These are phyloP conservation scores for Psettodes erumei DNA, from an alignment of 2,113 vertebrate species.

Conservation along the genomic window DNA sequence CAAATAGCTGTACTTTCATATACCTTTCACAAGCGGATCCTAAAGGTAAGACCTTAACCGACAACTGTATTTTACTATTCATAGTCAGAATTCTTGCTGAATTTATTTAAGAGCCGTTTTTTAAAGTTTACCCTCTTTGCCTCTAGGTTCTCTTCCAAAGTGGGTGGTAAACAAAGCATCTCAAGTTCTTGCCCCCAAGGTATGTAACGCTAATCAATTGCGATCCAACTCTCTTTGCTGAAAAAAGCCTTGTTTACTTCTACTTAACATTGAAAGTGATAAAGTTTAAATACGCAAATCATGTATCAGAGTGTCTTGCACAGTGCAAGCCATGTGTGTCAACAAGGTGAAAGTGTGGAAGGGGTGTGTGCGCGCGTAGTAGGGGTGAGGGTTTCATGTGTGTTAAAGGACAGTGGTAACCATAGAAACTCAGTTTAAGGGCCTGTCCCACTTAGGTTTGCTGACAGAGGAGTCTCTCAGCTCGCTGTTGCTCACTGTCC, in stretches of 20 bases:
- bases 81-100: neutral
- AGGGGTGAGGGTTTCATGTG: constrained; percentile 50
- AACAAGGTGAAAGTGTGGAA: constrained; percentile 6
- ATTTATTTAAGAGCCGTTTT: neutral
- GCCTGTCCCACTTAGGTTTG: constrained; percentile 45
- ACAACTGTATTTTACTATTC: neutral
- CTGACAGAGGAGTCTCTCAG: constrained; percentile 62
- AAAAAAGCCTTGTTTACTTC: constrained; percentile 13
- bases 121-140: neutral
- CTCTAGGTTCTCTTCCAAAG: constrained; percentile 85
- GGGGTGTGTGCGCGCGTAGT: constrained; percentile 8
- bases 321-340: constrained; percentile 29
- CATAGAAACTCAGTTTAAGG: constrained; percentile 64
- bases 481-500: constrained; percentile 7
- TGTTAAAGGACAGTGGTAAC: constrained; percentile 73
- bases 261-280: neutral
- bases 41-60: constrained; percentile 75
- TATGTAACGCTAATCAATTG: constrained; percentile 54
- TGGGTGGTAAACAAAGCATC: constrained; percentile 86
- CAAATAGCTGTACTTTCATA: constrained; percentile 82
- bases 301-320: neutral
- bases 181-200: constrained; percentile 82
- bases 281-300: neutral
- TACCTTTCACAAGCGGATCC: constrained; percentile 88
- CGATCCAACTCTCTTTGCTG: too few relatives aligned